Evolutionary conservation across 92 coral and sea anemone species (phyloP), one percentile per base, ranked within the genome.

Genomic region (Siderastrea siderea): DNA sequence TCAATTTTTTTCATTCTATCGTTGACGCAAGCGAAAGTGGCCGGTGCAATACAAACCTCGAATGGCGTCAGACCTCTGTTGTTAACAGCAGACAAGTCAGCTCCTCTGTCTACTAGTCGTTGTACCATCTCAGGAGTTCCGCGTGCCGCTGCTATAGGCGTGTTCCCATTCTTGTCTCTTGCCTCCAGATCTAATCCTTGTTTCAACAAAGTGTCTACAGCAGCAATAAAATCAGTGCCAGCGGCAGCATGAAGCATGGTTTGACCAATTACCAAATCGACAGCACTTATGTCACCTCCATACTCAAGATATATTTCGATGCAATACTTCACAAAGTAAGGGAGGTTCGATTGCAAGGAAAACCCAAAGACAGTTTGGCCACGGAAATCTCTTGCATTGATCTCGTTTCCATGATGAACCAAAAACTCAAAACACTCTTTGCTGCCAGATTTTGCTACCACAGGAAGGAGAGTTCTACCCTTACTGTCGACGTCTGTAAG

Each of bases 71-170:
- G 74, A 16, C 86, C 86, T 17, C 10, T 67, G 59, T n/a, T 8
- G 79, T 94, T 93, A 46, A 73, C 64, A 13, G 92, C 95, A 78
- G 87, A 83, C 55, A 92, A 67, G 54, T 89, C 84, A 2, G 90
- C 85, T 4, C 84, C 87, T 81, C 70, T 62, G 7, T 79, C 81
- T 10, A 91, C 74, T 3, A 93, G 90, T 43, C 84, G 92, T 12
- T 78, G 53, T 52, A 91, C 71, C 44, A 91, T 88, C 53, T 74
- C 76, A 3, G 43, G 12, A 84, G 71, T 9, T 84, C 83, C 88
- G 12, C 86, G 70, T 47, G 83, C 81, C 2, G 92, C 91, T 10
- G 97, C 93, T 47, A 85, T 38, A 68, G 96, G 76, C 5, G 96
- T 88, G 47, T 92, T 68, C 38, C 82, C 82, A 6, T 77, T 77